Conservation (phyloP, 1,140 invertebrate species). For the Formica selysi region DNA sequence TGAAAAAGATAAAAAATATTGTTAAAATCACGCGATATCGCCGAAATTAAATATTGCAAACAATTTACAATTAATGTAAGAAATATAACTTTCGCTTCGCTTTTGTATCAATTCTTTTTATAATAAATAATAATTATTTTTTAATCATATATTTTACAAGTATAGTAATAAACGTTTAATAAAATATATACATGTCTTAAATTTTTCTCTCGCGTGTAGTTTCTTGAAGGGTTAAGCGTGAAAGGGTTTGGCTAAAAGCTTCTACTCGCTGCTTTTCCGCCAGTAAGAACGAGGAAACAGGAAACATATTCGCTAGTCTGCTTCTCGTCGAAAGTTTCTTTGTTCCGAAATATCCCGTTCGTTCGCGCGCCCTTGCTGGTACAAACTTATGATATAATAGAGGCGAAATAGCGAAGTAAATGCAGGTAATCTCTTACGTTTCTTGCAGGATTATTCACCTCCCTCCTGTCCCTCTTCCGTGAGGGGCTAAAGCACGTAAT, state of each 20-base stretch:
- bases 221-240: constrained; percentile 8
- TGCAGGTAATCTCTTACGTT: constrained; percentile 58
- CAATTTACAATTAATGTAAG: constrained; percentile 3
- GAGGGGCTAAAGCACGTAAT: constrained; percentile 75
- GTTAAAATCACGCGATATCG: neutral
- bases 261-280: neutral
- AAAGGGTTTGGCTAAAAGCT: constrained; percentile 43
- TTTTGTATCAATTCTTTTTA: neutral
- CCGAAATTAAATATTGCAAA: neutral
- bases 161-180: no score
- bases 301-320: neutral
- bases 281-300: constrained; percentile 19
- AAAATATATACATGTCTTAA: neutral
- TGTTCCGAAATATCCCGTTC: constrained; percentile 22
- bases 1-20: constrained; percentile 57
- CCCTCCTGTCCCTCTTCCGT: neutral
- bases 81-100: neutral
- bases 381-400: constrained; percentile 26
- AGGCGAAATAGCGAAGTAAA: constrained; percentile 50
- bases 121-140: neutral
- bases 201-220: neutral
- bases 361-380: neutral
- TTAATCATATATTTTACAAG: neutral
- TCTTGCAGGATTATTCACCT: constrained; percentile 45
- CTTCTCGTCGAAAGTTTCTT: constrained; percentile 34